These are phyloP conservation scores for Typhlichthys subterraneus DNA, from an alignment of 2,797 vertebrate genomes.

Conservation along the genomic window DNA sequence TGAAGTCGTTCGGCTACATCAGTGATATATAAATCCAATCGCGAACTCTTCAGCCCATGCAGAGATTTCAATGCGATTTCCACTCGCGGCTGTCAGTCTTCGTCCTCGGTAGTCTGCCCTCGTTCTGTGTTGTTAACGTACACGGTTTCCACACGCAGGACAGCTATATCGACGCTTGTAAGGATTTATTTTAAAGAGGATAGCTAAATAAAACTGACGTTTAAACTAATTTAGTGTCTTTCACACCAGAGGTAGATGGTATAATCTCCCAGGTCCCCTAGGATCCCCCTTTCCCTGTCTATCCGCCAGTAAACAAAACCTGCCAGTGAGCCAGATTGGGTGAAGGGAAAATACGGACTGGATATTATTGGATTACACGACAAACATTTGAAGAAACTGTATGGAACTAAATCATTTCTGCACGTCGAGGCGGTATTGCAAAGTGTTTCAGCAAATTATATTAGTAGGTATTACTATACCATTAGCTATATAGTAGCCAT, in stretches of 20 bases:
- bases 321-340: constrained; percentile 70
- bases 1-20: not conserved
- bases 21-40: not conserved
- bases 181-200: not conserved
- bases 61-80: constrained; percentile 50
- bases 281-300: constrained; percentile 70
- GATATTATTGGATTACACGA: constrained; percentile 70
- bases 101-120: constrained; percentile 26
- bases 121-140: constrained; percentile 14
- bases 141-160: constrained; percentile 13
- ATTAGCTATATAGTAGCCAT: too few relatives aligned
- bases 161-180: not conserved
- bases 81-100: constrained; percentile 35
- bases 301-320: constrained; percentile 79
- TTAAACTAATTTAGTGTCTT: not conserved
- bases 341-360: constrained; percentile 75
- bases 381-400: constrained; percentile 7
- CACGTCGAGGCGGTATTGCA: not conserved
- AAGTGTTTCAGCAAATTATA: not conserved
- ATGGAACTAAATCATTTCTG: not conserved
- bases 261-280: constrained; percentile 62
- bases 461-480: too few relatives aligned
- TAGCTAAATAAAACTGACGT: constrained; percentile 3
- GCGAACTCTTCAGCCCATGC: constrained; percentile 31
- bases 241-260: constrained; percentile 62